phyloP scores from a whole-genome alignment of 30 jellyfish, hydroid and myxozoan genomes.

The Hydractinia symbiolongicarpus region DNA sequence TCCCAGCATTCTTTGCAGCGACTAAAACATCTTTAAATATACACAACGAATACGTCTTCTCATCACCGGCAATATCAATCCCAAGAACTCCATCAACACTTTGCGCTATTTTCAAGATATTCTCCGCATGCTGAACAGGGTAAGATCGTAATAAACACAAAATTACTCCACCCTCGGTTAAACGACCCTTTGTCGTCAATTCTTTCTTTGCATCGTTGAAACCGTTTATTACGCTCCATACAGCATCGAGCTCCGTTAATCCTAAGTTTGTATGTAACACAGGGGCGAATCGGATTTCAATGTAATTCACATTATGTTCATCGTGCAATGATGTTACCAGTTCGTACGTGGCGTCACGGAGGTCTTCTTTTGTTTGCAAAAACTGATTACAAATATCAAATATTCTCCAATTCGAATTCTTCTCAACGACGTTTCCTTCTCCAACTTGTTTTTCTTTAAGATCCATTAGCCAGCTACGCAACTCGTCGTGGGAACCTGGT shows the following conservation, averaged over 20 bases:
- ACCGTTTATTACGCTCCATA: constrained; percentile 16
- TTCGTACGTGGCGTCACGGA: constrained; percentile 13
- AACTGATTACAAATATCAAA: constrained; percentile 41
- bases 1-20: constrained; percentile 18
- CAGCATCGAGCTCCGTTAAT: constrained; percentile 25
- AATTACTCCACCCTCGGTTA: constrained; percentile 20
- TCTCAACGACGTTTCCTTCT: background rate
- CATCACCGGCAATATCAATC: constrained; percentile 37
- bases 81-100: constrained; percentile 21
- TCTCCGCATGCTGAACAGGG: constrained; percentile 21
- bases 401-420: constrained; percentile 30
- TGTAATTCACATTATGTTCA: constrained; percentile 33
- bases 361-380: constrained; percentile 23
- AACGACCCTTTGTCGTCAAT: background rate
- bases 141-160: constrained; percentile 37
- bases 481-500: constrained; percentile 18
- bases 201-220: constrained; percentile 27
- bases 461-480: constrained; percentile 14
- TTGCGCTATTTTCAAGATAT: background rate
- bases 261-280: constrained; percentile 4
- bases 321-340: background rate
- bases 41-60: constrained; percentile 24
- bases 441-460: constrained; percentile 6
- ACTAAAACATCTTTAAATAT: constrained; percentile 13
- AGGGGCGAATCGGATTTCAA: constrained; percentile 43